Percentiles rank a stretch among this genome's conserved stretches.
Evolutionary conservation across 1,140 invertebrate genomes (phyloP).

Genomic region (Penaeus japonicus): DNA sequence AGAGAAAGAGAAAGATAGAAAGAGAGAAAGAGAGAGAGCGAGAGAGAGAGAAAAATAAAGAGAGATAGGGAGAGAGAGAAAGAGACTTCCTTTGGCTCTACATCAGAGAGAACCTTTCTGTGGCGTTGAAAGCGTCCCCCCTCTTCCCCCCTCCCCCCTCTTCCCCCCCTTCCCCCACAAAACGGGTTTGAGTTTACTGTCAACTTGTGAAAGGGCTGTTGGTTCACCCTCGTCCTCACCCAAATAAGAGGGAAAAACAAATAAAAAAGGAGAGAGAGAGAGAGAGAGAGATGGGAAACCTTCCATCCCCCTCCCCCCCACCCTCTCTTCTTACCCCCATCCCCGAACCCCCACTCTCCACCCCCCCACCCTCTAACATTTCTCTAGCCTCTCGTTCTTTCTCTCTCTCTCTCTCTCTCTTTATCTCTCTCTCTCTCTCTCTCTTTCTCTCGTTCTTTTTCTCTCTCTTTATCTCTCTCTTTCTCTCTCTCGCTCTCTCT

Average conservation of each 20-base stretch:
- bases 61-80: background rate
- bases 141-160: background rate
- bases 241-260: background rate
- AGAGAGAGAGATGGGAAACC: background rate
- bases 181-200: background rate
- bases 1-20: constrained; percentile 11
- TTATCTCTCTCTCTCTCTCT: no score
- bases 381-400: background rate
- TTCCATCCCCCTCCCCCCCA: background rate
- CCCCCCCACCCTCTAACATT: background rate
- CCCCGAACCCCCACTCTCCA: background rate
- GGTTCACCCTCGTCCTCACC: no score
- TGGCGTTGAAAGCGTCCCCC: no score
- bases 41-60: background rate
- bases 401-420: background rate
- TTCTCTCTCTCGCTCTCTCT: no score
- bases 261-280: background rate
- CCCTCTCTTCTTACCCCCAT: background rate
- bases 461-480: no score
- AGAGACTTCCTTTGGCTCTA: no score
- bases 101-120: no score
- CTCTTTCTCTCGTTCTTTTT: no score
- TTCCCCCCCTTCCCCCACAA: background rate
- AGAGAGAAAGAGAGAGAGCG: constrained; percentile 33
- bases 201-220: no score